phyloP scores from a whole-genome alignment of 2,113 vertebrate species.

The Misgurnus anguillicaudatus region DNA sequence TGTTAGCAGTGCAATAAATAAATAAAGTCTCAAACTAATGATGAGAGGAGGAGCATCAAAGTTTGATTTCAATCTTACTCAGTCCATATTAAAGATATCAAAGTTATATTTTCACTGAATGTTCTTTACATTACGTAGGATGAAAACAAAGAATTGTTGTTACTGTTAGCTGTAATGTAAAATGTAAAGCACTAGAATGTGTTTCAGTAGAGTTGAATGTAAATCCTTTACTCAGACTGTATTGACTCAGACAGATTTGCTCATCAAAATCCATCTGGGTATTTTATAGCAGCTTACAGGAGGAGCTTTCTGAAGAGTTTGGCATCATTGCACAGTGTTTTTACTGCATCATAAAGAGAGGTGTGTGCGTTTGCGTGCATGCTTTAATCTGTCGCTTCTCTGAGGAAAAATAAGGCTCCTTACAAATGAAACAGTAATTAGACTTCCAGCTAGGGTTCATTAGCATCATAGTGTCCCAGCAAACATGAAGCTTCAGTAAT shows the following conservation, averaged over 20 bases:
- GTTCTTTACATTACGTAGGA: too few species aligned
- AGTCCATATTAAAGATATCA: too few species aligned
- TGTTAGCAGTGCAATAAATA: too few species aligned
- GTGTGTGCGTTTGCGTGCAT: not conserved
- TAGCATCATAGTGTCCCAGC: constrained; percentile 9
- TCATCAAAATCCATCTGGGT: constrained; percentile 3
- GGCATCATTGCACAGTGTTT: not conserved
- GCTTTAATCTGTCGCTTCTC: not conserved
- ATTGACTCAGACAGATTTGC: not conserved
- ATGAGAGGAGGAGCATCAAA: too few species aligned
- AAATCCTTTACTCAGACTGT: not conserved
- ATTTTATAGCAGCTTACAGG: not conserved
- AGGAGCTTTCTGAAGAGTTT: not conserved
- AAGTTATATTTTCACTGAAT: too few species aligned
- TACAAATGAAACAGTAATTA: constrained; percentile 13
- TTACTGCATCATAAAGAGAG: constrained; percentile 1
- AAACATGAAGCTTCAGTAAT: constrained; percentile 2
- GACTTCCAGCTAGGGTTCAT: constrained; percentile 17
- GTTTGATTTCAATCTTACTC: too few species aligned
- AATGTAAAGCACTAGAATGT: not conserved
- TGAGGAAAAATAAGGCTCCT: constrained; percentile 3
- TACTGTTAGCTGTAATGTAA: too few species aligned
- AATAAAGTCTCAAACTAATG: too few species aligned
- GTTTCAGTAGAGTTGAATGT: not conserved
- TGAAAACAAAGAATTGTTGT: too few species aligned